Conservation (phyloP, 1,140 invertebrate species). For the Lucilia sericata region DNA sequence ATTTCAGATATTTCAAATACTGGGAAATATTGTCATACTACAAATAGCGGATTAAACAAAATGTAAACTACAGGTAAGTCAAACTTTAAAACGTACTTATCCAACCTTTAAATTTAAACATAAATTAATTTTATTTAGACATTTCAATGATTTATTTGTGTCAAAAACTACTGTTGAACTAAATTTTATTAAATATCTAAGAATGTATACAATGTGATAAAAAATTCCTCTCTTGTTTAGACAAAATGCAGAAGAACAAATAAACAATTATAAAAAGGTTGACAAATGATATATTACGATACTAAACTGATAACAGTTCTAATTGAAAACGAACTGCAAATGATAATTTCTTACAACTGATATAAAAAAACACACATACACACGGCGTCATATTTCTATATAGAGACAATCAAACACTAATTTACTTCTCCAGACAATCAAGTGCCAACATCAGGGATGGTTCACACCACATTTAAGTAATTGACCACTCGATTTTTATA, state of each 20-base stretch:
- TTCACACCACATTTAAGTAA: constrained; percentile 17
- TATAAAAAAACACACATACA: not conserved
- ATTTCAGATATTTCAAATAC: no score
- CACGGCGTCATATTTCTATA: not conserved
- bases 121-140: constrained; percentile 34
- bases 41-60: no score
- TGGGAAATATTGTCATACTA: no score
- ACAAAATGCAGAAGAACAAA: not conserved
- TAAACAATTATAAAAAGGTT: constrained; percentile 3
- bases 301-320: constrained; percentile 33
- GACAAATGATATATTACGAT: constrained; percentile 36
- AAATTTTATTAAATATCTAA: constrained; percentile 4
- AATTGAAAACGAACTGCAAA: constrained; percentile 33
- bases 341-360: not conserved
- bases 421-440: not conserved
- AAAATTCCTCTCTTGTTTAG: not conserved
- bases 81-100: not conserved
- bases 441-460: not conserved
- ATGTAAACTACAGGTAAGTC: no score
- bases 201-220: not conserved
- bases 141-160: constrained; percentile 40
- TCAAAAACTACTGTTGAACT: constrained; percentile 18
- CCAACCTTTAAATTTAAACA: constrained; percentile 35
- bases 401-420: no score
- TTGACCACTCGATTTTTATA: not conserved